phyloP scores from a whole-genome alignment of 2,888 invertebrate species.

The Poecilobothrus nobilitatus region DNA sequence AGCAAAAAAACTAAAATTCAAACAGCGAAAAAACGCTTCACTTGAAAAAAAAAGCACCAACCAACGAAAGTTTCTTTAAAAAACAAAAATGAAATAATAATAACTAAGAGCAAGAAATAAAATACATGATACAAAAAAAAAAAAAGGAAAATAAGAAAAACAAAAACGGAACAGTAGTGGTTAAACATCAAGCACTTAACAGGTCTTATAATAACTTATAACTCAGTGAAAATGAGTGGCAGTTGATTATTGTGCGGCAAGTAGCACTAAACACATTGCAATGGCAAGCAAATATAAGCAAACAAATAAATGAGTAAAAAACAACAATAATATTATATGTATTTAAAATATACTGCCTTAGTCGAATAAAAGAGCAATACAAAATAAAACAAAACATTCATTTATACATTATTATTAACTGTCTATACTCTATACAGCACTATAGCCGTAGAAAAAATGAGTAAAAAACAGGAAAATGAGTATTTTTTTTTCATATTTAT shows the following conservation, averaged over 20 bases:
- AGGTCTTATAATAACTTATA: neutral
- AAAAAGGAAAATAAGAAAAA: neutral
- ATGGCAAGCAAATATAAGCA: neutral
- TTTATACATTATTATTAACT: no score
- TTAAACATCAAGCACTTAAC: slow-evolving; percentile 6
- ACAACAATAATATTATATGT: neutral
- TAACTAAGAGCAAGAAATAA: no score
- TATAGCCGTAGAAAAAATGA: no score
- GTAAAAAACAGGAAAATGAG: no score
- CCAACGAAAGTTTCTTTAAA: slow-evolving; percentile 1
- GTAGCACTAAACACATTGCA: neutral
- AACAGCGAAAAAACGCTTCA: neutral
- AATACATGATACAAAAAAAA: no score
- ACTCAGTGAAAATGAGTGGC: slow-evolving; percentile 4
- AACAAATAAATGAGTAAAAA: neutral
- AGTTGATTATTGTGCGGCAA: slow-evolving; percentile 3
- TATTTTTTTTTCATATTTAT: no score
- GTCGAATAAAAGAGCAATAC: no score
- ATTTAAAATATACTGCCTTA: no score
- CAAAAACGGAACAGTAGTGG: slow-evolving; percentile 1
- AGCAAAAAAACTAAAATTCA: neutral
- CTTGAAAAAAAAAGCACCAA: neutral
- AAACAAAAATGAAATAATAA: neutral
- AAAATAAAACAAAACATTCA: no score
- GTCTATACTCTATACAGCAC: no score